Conservation (phyloP, 2,113 vertebrate genomes). For the Sceloporus tristichus region DNA sequence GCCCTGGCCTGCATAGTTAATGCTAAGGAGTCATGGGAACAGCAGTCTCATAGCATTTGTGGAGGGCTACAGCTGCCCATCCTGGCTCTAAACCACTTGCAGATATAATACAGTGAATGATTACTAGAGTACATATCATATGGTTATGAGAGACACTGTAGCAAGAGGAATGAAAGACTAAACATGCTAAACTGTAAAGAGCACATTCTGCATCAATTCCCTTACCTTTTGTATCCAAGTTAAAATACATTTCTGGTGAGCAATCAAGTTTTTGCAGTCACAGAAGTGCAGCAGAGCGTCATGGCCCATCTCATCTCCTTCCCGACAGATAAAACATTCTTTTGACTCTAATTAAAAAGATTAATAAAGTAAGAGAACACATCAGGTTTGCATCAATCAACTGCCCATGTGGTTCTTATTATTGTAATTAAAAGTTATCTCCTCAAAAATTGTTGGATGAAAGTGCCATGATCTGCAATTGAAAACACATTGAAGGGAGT, state of each 20-base stretch:
- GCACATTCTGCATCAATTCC: conserved; percentile 41
- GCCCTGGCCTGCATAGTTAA: not conserved
- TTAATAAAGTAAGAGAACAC: conserved; percentile 81
- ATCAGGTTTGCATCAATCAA: conserved; percentile 82
- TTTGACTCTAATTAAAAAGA: conserved; percentile 84
- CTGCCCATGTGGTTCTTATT: conserved; percentile 83
- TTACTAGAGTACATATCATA: not conserved
- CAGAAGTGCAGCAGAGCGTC: conserved; percentile 79
- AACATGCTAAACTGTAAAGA: conserved; percentile 42
- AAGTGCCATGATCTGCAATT: conserved; percentile 81
- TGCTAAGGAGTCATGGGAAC: not conserved
- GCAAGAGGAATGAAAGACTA: conserved; percentile 6
- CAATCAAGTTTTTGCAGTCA: conserved; percentile 77
- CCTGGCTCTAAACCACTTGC: not conserved
- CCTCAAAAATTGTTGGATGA: conserved; percentile 77
- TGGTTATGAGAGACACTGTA: not conserved
- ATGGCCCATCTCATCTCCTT: conserved; percentile 76
- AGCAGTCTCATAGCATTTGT: not conserved
- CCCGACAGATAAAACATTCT: conserved; percentile 86
- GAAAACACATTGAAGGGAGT: conserved; percentile 81
- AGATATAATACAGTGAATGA: not conserved
- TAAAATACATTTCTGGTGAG: conserved; percentile 74
- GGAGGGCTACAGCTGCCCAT: not conserved
- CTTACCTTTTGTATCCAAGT: conserved; percentile 77
- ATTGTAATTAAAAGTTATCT: conserved; percentile 86